Conservation (phyloP, 2,888 invertebrate species). For the Drosophila fungiperda region DNA sequence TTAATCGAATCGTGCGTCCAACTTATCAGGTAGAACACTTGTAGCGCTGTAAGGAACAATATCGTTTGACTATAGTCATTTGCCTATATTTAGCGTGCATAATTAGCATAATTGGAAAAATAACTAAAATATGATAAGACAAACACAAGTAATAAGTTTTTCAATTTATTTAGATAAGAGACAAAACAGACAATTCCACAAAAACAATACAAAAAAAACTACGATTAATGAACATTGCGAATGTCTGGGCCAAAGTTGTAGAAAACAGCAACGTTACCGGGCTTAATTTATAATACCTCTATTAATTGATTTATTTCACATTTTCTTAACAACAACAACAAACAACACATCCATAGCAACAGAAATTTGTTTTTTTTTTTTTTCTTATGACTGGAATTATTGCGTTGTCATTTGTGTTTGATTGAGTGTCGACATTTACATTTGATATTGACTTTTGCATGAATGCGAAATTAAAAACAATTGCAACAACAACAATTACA, state of each 20-base stretch:
- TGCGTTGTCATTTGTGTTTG: slow-evolving; percentile 6
- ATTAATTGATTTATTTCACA: slow-evolving; percentile 27
- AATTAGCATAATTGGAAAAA: slow-evolving; percentile 19
- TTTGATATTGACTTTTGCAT: not conserved
- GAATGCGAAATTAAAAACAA: slow-evolving; percentile 20
- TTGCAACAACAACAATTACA: not conserved
- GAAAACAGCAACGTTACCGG: slow-evolving; percentile 35
- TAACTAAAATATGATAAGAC: not conserved
- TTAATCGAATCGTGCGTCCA: slow-evolving; percentile 14
- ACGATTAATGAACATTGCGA: slow-evolving; percentile 34
- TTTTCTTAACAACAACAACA: not conserved
- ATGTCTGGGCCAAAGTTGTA: slow-evolving; percentile 35
- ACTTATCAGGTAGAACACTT: slow-evolving; percentile 29
- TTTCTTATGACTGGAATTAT: not conserved
- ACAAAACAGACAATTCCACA: not conserved
- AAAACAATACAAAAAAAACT: slow-evolving; percentile 7
- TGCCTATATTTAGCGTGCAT: slow-evolving; percentile 5
- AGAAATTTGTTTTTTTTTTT: not conserved
- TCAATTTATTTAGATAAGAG: slow-evolving; percentile 3
- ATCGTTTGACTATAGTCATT: slow-evolving; percentile 4
- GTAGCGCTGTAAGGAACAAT: not conserved
- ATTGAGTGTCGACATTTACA: slow-evolving; percentile 21
- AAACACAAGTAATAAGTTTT: not conserved
- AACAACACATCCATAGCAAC: not conserved
- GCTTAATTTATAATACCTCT: slow-evolving; percentile 32